Evolutionary conservation across 2,888 invertebrate species (phyloP).

Genomic region (Blomia tropicalis): DNA sequence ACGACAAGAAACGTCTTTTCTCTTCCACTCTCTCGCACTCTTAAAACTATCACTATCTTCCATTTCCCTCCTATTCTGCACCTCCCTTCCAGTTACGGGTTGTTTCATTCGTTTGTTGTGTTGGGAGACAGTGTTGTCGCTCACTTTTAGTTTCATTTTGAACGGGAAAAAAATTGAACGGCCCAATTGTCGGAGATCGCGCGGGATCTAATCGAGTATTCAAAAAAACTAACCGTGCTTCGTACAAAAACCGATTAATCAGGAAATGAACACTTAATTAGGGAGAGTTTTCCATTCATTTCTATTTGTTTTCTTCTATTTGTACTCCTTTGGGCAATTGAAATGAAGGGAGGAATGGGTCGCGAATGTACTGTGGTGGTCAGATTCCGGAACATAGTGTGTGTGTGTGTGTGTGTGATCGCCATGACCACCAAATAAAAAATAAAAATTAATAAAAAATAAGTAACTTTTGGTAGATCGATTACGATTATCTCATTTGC

Average conservation of each 20-base stretch:
- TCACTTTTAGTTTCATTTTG: background rate
- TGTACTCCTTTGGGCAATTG: background rate
- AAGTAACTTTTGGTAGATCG: no score
- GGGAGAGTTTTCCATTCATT: no score
- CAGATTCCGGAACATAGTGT: no score
- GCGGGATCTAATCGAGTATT: background rate
- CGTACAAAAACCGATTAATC: background rate
- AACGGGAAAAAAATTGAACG: background rate
- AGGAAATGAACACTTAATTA: slow-evolving; percentile 5
- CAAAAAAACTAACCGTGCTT: background rate
- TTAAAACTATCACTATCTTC: background rate
- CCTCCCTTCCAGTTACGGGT: no score
- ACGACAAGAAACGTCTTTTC: background rate
- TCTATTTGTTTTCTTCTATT: background rate
- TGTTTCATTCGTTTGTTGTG: no score
- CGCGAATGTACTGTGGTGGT: no score
- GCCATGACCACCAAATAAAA: no score
- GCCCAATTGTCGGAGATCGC: background rate
- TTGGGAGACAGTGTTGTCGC: background rate
- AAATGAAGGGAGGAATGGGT: no score
- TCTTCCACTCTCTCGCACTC: background rate
- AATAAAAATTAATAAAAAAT: no score
- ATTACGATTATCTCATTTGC: no score
- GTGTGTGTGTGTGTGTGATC: no score
- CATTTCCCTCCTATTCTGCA: no score